Evolutionary conservation across 1,140 invertebrate species (phyloP).

Genomic region (Rhynchophorus ferrugineus): DNA sequence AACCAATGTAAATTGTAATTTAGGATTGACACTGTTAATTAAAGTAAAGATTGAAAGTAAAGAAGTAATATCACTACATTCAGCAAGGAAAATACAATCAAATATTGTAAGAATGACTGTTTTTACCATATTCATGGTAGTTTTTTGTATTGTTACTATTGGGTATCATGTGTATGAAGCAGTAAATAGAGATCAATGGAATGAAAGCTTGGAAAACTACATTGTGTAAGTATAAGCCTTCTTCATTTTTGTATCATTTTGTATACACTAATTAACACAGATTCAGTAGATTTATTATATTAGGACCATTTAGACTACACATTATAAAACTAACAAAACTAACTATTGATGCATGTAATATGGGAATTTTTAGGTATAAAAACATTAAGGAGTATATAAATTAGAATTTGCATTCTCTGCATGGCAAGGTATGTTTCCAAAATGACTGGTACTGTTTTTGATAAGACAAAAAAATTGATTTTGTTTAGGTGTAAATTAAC

Average conservation of each 20-base stretch:
- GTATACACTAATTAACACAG: background rate
- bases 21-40: conserved; percentile 67
- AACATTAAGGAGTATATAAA: background rate
- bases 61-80: conserved; percentile 72
- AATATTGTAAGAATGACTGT: conserved; percentile 74
- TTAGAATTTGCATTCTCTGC: background rate
- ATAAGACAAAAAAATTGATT: too few relatives aligned
- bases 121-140: conserved; percentile 63
- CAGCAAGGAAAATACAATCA: conserved; percentile 72
- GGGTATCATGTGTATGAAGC: conserved; percentile 77
- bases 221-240: conserved; percentile 72
- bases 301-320: background rate
- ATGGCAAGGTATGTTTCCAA: conserved; percentile 1
- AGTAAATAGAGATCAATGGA: conserved; percentile 63
- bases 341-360: conserved; percentile 9
- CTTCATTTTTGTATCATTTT: conserved; percentile 2
- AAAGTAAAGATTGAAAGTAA: conserved; percentile 69
- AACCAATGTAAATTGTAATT: too few relatives aligned
- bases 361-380: conserved; percentile 12
- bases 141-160: conserved; percentile 70
- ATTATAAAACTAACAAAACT: conserved; percentile 4
- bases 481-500: conserved; percentile 50
- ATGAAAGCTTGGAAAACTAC: conserved; percentile 63
- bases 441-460: too few relatives aligned
- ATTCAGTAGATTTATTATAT: conserved; percentile 1